A percentile compares a stretch with the other conserved stretches of the same genome.
Evolutionary conservation across 1,140 invertebrate genomes (phyloP).

Genomic region (Trachymyrmex cornetzi): DNA sequence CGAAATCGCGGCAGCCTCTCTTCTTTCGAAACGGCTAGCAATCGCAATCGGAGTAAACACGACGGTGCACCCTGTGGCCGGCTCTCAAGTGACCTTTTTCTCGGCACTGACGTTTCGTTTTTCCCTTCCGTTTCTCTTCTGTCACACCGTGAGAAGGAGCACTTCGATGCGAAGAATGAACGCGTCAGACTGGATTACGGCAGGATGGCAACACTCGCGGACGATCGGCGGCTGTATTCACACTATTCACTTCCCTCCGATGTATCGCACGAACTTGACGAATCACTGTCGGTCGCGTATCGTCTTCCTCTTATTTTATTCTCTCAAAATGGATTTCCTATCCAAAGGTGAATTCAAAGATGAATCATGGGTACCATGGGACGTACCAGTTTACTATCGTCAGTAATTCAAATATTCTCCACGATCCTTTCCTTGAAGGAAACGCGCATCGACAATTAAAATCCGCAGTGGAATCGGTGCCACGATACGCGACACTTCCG

Average conservation of each 20-base stretch:
- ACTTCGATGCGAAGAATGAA: not conserved
- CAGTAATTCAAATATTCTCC: not conserved
- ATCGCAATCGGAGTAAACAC: not conserved
- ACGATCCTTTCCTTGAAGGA: not conserved
- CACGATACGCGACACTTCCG: no score
- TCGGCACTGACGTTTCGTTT: not conserved
- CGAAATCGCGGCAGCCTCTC: constrained; percentile 18
- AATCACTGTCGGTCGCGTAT: not conserved
- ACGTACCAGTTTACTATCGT: no score
- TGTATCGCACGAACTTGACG: not conserved
- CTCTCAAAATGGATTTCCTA: no score
- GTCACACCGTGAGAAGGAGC: constrained; percentile 6
- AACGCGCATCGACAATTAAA: no score
- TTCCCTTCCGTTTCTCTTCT: not conserved
- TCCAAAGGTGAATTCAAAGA: no score
- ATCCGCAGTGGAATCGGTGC: no score
- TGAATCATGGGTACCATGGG: no score
- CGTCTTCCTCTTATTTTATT: not conserved
- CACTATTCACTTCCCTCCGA: not conserved
- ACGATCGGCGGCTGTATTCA: constrained; percentile 6
- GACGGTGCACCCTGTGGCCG: not conserved
- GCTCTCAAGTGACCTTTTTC: not conserved
- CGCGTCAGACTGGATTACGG: not conserved
- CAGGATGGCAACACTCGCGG: not conserved
- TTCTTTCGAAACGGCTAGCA: not conserved